A percentile compares a stretch with the other conserved stretches of the same genome.
phyloP scores from a whole-genome alignment of 1,140 invertebrate species.

The Archivesica marissinica region DNA sequence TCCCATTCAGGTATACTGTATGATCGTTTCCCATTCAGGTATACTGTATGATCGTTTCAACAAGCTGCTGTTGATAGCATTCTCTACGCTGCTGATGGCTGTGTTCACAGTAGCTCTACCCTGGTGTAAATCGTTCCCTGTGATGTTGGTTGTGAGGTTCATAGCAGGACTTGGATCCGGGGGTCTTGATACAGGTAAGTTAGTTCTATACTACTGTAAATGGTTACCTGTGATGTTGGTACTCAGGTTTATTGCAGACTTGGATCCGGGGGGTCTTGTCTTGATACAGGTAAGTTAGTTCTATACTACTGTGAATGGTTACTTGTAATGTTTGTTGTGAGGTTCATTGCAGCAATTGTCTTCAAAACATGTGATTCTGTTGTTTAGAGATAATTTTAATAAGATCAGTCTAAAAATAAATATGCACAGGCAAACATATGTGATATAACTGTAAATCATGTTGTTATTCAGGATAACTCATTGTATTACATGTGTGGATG shows the following conservation, averaged over 20 bases:
- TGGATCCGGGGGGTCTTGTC: slow-evolving; percentile 43
- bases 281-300: slow-evolving; percentile 61
- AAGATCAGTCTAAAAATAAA: no score
- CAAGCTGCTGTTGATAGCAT: slow-evolving; percentile 44
- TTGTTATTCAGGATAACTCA: no score
- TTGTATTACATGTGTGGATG: no score
- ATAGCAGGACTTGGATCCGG: slow-evolving; percentile 38
- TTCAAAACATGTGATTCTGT: no score
- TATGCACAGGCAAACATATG: no score
- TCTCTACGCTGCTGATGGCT: slow-evolving; percentile 15
- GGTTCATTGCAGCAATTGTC: no score
- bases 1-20: no score
- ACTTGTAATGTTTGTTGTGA: no score
- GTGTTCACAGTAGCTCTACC: slow-evolving; percentile 30
- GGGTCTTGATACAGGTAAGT: slow-evolving; percentile 54
- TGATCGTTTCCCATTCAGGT: slow-evolving; percentile 42
- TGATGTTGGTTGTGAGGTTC: slow-evolving; percentile 45
- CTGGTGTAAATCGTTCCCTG: slow-evolving; percentile 35
- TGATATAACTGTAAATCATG: no score
- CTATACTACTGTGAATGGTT: no score
- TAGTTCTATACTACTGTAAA: slow-evolving; percentile 23
- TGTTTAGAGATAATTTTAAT: no score
- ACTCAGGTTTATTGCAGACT: slow-evolving; percentile 34
- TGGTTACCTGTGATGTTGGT: slow-evolving; percentile 44
- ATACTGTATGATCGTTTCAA: slow-evolving; percentile 44